phyloP scores from a whole-genome alignment of 2,797 vertebrate species.

The Xerus rutilus region DNA sequence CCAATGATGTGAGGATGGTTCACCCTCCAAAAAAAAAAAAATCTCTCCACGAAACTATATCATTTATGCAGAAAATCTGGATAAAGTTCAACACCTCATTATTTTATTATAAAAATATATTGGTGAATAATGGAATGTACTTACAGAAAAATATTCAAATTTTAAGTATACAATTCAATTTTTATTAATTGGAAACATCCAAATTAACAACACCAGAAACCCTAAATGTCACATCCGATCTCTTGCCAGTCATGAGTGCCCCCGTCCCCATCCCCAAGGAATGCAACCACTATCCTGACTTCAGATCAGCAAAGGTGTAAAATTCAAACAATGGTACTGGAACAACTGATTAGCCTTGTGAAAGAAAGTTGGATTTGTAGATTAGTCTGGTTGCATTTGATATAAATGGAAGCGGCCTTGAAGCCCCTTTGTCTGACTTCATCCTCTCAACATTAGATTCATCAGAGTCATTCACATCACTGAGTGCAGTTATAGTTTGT shows the following conservation, averaged over 20 bases:
- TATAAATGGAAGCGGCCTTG: not conserved
- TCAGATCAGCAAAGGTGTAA: not conserved
- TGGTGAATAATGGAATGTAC: not conserved
- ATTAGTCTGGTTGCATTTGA: not conserved
- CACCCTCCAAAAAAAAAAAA: not conserved
- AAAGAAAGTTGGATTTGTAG: not conserved
- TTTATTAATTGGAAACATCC: not conserved
- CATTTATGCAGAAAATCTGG: not conserved
- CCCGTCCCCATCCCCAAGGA: not conserved
- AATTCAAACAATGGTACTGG: not conserved
- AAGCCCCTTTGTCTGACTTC: not conserved
- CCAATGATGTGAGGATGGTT: not conserved
- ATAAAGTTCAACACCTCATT: not conserved
- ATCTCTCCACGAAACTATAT: not conserved
- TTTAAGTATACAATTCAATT: not conserved
- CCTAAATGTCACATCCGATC: not conserved
- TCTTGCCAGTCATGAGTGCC: not conserved
- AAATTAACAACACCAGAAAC: not conserved
- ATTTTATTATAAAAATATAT: constrained; percentile 13
- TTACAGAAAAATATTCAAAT: not conserved
- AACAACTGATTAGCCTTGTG: not conserved
- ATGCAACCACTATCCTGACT: not conserved
- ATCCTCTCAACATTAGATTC: too few relatives aligned
- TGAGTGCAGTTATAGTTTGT: not conserved
- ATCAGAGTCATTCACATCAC: not conserved